Evolutionary conservation across 1,140 invertebrate species (phyloP).

Genomic region (Eumaeus atala): DNA sequence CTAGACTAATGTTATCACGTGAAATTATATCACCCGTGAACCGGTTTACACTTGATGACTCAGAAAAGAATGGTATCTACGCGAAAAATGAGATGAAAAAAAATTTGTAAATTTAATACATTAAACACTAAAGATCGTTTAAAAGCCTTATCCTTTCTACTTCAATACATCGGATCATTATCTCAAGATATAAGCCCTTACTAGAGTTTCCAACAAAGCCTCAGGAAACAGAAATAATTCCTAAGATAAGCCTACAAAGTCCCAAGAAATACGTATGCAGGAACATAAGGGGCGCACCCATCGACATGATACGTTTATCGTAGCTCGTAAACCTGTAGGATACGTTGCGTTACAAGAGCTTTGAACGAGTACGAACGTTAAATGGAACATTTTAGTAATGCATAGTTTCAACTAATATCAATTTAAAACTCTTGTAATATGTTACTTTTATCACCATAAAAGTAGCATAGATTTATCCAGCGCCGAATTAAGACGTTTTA

Average conservation of each 20-base stretch:
- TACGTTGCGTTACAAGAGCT: slow-evolving; percentile 52
- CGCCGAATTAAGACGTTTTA: too few species aligned
- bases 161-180: too few species aligned
- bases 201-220: background rate
- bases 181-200: too few species aligned
- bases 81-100: too few species aligned
- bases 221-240: slow-evolving; percentile 31
- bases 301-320: slow-evolving; percentile 52
- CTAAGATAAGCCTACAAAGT: slow-evolving; percentile 40
- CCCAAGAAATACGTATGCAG: slow-evolving; percentile 38
- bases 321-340: slow-evolving; percentile 50
- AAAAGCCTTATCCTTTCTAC: background rate
- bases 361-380: slow-evolving; percentile 40
- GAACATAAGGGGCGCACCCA: slow-evolving; percentile 36
- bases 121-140: background rate
- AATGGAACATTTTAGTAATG: slow-evolving; percentile 28
- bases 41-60: too few species aligned
- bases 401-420: slow-evolving; percentile 27
- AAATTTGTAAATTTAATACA: slow-evolving; percentile 1
- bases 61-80: too few species aligned
- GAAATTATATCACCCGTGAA: too few species aligned
- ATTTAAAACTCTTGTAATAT: background rate
- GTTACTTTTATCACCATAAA: too few species aligned
- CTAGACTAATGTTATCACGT: too few species aligned
- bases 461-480: too few species aligned